phyloP scores from a whole-genome alignment of 2,888 invertebrate species.

The Caenorhabditis sp. region DNA sequence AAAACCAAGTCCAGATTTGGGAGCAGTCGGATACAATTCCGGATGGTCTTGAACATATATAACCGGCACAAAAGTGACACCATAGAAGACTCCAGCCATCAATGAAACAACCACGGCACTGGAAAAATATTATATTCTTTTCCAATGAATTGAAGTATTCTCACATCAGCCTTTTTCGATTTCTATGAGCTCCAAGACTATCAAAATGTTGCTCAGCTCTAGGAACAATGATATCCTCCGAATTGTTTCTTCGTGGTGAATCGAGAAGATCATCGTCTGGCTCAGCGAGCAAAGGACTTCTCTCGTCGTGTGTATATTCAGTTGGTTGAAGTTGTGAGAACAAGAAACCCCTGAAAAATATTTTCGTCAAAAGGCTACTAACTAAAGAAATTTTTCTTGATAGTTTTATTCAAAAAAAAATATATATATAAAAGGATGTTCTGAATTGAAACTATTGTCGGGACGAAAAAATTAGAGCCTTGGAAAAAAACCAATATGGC shows the following conservation, averaged over 20 bases:
- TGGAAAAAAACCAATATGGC: too few relatives aligned
- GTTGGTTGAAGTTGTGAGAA: constrained; percentile 60
- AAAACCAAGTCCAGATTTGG: constrained; percentile 69
- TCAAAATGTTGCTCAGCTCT: background rate
- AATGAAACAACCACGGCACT: constrained; percentile 72
- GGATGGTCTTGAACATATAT: constrained; percentile 73
- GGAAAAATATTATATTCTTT: constrained; percentile 15
- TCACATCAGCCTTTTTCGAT: constrained; percentile 17
- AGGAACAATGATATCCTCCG: background rate
- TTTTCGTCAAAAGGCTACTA: too few relatives aligned
- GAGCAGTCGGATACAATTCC: constrained; percentile 52
- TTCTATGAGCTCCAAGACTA: constrained; percentile 18
- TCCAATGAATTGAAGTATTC: background rate
- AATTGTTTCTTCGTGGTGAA: background rate
- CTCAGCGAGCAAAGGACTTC: constrained; percentile 37
- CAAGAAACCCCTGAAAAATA: constrained; percentile 60
- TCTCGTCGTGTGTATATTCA: constrained; percentile 14
- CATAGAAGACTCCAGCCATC: constrained; percentile 73
- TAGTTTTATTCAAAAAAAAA: too few relatives aligned
- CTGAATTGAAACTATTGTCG: too few relatives aligned
- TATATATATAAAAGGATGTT: too few relatives aligned
- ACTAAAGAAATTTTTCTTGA: too few relatives aligned
- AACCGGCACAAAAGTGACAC: constrained; percentile 74
- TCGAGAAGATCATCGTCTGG: constrained; percentile 32
- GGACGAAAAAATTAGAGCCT: too few relatives aligned